Conservation (phyloP, 92 coral and sea anemone species). For the Heteractis magnifica region DNA sequence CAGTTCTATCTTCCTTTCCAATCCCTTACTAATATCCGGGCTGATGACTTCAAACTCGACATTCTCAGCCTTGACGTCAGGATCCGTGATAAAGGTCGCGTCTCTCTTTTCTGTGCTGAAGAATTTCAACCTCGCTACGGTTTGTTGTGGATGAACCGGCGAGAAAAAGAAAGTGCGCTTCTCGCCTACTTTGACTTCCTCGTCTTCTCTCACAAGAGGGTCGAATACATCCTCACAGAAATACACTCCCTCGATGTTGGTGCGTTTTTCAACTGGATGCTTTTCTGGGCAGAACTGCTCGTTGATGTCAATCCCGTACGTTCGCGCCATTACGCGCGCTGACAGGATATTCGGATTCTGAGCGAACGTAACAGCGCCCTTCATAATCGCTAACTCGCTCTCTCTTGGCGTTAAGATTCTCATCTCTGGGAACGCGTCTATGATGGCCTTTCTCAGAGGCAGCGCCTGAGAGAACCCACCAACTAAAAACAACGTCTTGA, state of each 20-base stretch:
- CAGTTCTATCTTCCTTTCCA: conserved; percentile 40
- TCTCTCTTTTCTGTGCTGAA: conserved; percentile 41
- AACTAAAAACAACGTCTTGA: conserved; percentile 60
- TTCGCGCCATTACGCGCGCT: conserved; percentile 49
- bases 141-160: conserved; percentile 44
- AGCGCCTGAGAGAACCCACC: conserved; percentile 71
- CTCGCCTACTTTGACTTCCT: conserved; percentile 48
- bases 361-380: conserved; percentile 71
- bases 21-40: conserved; percentile 53
- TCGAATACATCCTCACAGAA: conserved; percentile 56
- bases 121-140: conserved; percentile 48
- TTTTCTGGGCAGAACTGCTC: conserved; percentile 39
- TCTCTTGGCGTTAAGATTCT: conserved; percentile 53
- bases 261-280: conserved; percentile 43
- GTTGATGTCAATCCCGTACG: conserved; percentile 53
- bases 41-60: conserved; percentile 47
- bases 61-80: conserved; percentile 55
- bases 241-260: conserved; percentile 41
- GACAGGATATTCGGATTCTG: conserved; percentile 56
- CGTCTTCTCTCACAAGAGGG: conserved; percentile 50
- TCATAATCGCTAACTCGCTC: conserved; percentile 55
- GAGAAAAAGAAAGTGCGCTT: conserved; percentile 48
- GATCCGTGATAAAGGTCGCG: conserved; percentile 45
- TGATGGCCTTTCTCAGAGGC: conserved; percentile 40
- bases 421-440: conserved; percentile 35